phyloP scores from a whole-genome alignment of 2,113 vertebrate species.

The Corythornis cristatus region DNA sequence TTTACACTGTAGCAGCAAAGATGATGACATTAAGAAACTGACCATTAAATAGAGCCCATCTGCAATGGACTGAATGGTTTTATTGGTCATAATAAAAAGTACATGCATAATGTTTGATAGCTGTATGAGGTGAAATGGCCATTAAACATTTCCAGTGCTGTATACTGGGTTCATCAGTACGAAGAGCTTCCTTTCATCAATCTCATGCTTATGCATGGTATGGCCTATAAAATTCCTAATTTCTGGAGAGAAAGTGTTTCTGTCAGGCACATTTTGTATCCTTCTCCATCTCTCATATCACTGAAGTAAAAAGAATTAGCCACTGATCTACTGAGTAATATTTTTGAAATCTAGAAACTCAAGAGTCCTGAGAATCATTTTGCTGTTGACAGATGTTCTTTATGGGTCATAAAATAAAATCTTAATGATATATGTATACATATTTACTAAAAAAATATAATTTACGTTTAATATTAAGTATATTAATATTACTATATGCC shows the following conservation, averaged over 20 bases:
- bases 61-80: background rate
- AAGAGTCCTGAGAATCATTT: background rate
- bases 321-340: background rate
- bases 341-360: background rate
- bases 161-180: background rate
- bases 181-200: background rate
- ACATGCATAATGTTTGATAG: background rate
- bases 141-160: background rate
- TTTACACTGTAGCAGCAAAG: conserved; percentile 16
- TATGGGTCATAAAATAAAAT: background rate
- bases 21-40: conserved; percentile 18
- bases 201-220: background rate
- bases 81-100: conserved; percentile 44
- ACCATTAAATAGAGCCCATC: conserved; percentile 30
- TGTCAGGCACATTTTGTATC: background rate
- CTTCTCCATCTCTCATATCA: background rate
- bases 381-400: background rate
- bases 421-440: background rate
- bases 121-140: background rate
- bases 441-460: no score
- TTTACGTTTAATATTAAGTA: background rate
- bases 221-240: background rate
- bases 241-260: conserved; percentile 3
- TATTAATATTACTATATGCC: background rate
- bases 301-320: conserved; percentile 4